Conservation (phyloP, 2,888 invertebrate species). For the Didymodactylos carnosus region DNA sequence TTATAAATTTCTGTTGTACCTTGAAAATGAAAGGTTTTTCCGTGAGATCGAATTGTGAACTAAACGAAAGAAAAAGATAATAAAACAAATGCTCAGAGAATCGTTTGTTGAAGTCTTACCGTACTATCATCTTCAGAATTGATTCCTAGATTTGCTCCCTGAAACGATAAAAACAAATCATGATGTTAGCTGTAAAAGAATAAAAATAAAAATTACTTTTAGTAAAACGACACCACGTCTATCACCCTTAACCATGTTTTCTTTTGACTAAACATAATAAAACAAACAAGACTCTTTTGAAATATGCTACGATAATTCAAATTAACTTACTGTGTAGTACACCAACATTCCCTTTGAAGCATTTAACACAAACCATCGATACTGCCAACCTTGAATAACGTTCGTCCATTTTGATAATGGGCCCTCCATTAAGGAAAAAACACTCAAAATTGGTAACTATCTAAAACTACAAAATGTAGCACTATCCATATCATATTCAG, state of each 20-base stretch:
- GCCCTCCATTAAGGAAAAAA: conserved; percentile 41
- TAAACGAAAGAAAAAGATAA: background rate
- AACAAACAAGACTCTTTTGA: background rate
- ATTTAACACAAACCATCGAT: conserved; percentile 94
- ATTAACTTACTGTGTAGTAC: conserved; percentile 54
- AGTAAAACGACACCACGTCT: conserved; percentile 69
- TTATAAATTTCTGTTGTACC: background rate
- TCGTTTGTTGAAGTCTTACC: background rate
- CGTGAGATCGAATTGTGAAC: background rate
- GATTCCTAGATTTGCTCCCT: conserved; percentile 85
- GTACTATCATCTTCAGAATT: conserved; percentile 91
- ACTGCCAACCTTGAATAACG: conserved; percentile 93
- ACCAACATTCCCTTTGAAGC: conserved; percentile 82
- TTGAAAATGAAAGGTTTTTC: background rate
- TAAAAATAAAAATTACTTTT: background rate
- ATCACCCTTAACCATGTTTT: conserved; percentile 92
- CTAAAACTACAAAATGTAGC: too few species aligned
- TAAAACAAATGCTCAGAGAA: background rate
- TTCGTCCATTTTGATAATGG: conserved; percentile 89
- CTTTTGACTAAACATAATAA: conserved; percentile 52
- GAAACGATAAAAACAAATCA: background rate
- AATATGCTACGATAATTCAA: background rate
- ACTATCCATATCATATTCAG: too few species aligned
- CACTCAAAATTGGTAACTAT: too few species aligned
- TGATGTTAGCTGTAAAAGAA: too few species aligned